phyloP scores from a whole-genome alignment of 1,140 invertebrate genomes.

The Sitobion miscanthi region DNA sequence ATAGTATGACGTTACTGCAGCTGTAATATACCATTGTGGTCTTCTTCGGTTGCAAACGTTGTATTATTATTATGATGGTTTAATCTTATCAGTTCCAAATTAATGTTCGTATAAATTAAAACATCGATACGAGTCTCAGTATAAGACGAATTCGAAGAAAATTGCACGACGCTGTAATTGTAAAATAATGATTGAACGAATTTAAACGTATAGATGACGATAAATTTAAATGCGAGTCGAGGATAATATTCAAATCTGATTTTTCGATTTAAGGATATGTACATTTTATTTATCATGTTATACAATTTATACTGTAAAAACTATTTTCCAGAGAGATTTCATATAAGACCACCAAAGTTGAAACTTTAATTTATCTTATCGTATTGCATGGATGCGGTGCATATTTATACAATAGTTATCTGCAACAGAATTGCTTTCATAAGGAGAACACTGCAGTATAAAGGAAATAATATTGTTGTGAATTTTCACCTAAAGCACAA shows the following conservation, averaged over 20 bases:
- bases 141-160: background rate
- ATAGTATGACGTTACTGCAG: background rate
- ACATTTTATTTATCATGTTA: background rate
- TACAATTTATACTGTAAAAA: background rate
- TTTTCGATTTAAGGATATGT: background rate
- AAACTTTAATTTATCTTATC: background rate
- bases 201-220: background rate
- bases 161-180: background rate
- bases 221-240: background rate
- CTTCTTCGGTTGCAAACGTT: background rate
- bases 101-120: conserved; percentile 1
- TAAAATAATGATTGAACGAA: background rate
- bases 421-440: background rate
- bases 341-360: background rate
- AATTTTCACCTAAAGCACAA: background rate
- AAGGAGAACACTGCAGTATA: background rate
- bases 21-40: background rate
- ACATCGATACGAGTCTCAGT: background rate
- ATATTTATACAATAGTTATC: background rate
- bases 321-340: background rate
- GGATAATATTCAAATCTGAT: background rate
- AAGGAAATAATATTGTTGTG: background rate
- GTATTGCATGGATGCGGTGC: background rate
- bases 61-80: background rate
- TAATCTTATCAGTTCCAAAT: background rate